Conservation (phyloP, 2,113 vertebrate genomes). For the Lagopus muta region DNA sequence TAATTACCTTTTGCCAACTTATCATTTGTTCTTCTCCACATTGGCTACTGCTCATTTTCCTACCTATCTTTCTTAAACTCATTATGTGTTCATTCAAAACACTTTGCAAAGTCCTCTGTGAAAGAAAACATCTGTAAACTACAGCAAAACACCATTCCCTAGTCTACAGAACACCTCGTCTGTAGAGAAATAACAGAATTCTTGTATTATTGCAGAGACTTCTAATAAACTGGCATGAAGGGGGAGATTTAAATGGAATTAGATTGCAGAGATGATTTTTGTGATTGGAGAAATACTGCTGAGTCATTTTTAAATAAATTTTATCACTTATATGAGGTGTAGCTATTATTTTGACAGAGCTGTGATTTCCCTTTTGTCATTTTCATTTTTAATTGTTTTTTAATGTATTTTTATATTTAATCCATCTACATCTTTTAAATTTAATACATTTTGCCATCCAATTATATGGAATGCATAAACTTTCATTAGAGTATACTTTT, state of each 20-base stretch:
- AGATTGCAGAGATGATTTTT: background rate
- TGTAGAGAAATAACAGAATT: background rate
- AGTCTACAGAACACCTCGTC: background rate
- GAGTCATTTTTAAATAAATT: background rate
- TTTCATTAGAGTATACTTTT: constrained; percentile 48
- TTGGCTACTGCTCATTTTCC: background rate
- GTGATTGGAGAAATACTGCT: background rate
- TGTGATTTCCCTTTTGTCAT: background rate
- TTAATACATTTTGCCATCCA: constrained; percentile 1
- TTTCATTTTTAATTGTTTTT: background rate
- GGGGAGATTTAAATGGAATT: background rate
- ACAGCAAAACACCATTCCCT: background rate
- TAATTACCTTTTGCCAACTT: background rate
- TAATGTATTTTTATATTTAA: background rate
- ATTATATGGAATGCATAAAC: constrained; percentile 26
- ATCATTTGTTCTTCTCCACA: background rate
- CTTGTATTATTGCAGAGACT: background rate
- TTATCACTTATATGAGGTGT: background rate
- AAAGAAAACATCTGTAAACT: background rate
- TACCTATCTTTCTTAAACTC: background rate
- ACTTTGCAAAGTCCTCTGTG: background rate
- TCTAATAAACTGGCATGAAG: background rate
- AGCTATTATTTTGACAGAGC: background rate
- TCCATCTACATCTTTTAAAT: background rate
- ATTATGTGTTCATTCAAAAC: background rate